Conservation (phyloP, 64 coral and sea anemone genomes). For the Platygyra sinensis region DNA sequence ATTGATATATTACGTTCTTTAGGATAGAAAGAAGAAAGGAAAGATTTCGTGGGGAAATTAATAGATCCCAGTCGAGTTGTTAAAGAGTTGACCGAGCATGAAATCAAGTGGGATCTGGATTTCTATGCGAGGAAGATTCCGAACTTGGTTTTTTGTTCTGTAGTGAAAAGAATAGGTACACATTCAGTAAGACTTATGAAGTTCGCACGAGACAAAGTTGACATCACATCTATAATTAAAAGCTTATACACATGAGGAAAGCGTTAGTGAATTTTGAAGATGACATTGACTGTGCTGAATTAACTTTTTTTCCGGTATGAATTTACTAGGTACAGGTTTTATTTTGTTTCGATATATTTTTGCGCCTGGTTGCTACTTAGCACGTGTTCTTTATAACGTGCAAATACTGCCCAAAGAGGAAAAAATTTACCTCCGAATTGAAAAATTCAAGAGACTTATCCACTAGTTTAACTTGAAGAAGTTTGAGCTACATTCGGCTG, state of each 20-base stretch:
- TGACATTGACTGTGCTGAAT: neutral
- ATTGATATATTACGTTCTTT: neutral
- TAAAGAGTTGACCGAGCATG: neutral
- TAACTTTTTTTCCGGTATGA: neutral
- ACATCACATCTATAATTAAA: neutral
- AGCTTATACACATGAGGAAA: neutral
- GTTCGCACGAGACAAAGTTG: neutral
- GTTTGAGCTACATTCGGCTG: no score
- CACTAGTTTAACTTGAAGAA: no score
- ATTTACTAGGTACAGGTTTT: no score
- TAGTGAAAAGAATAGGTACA: neutral
- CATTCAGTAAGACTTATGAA: neutral
- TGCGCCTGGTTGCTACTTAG: no score
- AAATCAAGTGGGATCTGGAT: conserved; percentile 30
- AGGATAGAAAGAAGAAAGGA: neutral
- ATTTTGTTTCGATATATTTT: no score
- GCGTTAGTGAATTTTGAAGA: neutral
- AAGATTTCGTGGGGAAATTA: conserved; percentile 12
- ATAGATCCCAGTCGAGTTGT: neutral
- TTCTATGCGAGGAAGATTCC: neutral
- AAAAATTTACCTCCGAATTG: no score
- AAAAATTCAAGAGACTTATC: no score
- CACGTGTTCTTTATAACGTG: no score
- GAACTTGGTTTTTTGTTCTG: neutral
- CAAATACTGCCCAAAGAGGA: no score